Conservation (phyloP, 2,113 vertebrate genomes). For the Eclectus roratus region DNA sequence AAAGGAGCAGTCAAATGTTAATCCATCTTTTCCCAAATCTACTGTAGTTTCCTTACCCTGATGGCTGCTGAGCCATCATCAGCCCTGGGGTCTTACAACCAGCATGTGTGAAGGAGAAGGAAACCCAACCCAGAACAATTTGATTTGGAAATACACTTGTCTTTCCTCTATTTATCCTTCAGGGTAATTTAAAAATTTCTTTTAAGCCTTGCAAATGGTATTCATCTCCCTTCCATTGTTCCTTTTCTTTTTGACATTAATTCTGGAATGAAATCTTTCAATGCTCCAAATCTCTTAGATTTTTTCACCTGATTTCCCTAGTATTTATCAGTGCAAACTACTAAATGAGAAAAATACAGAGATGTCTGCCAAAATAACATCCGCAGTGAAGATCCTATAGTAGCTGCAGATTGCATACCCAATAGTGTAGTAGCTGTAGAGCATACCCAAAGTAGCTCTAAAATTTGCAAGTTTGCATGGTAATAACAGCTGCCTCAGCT, state of each 20-base stretch:
- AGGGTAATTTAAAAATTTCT: neutral
- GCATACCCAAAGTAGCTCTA: neutral
- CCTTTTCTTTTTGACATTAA: neutral
- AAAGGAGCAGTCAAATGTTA: neutral
- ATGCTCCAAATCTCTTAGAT: neutral
- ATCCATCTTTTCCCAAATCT: neutral
- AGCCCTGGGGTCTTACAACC: neutral
- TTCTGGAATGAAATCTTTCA: neutral
- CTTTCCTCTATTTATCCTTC: neutral
- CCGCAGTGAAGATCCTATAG: neutral
- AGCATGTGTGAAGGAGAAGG: neutral
- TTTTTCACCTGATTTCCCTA: neutral
- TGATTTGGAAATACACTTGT: neutral
- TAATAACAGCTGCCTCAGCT: neutral
- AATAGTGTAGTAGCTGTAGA: neutral
- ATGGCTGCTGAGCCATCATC: neutral
- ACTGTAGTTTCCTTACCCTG: neutral
- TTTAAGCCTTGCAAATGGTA: neutral
- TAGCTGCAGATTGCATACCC: neutral
- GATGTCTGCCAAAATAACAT: neutral
- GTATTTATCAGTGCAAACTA: neutral
- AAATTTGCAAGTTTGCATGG: neutral
- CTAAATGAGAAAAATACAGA: constrained; percentile 1
- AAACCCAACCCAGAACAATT: neutral
- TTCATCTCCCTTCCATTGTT: neutral